Evolutionary conservation across 2,888 invertebrate species (phyloP).

Genomic region (Nephrotoma flavescens): DNA sequence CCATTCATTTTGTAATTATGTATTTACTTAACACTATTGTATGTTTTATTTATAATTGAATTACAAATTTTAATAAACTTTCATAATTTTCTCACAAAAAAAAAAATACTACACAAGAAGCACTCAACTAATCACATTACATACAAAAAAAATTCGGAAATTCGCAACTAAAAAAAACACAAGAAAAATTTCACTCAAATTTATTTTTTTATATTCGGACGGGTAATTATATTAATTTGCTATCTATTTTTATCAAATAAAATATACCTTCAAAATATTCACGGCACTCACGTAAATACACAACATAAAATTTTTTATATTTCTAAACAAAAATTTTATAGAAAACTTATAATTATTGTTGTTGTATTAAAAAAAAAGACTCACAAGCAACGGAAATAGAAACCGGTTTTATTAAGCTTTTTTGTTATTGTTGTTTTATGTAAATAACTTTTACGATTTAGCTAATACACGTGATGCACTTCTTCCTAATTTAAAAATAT

Average conservation of each 20-base stretch:
- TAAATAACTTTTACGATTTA: not conserved
- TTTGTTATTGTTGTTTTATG: not conserved
- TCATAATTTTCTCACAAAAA: not conserved
- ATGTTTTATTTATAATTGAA: too few species aligned
- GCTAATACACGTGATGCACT: not conserved
- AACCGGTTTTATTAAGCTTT: not conserved
- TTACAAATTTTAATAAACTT: not conserved
- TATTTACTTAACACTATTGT: not conserved
- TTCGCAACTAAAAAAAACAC: not conserved
- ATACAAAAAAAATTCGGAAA: not conserved
- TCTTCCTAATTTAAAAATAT: not conserved
- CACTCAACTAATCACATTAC: not conserved
- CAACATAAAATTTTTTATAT: not conserved
- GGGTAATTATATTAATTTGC: not conserved
- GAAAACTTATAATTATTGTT: not conserved
- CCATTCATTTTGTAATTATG: slow-evolving; percentile 12
- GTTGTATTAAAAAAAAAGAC: not conserved
- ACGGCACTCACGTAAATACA: not conserved
- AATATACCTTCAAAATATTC: not conserved
- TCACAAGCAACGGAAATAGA: not conserved
- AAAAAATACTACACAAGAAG: not conserved
- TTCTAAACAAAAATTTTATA: not conserved
- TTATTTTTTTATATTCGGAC: not conserved
- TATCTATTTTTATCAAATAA: not conserved
- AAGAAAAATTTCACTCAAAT: not conserved